Evolutionary conservation across 2,113 vertebrate species (phyloP).

Genomic region (Salminus brasiliensis): DNA sequence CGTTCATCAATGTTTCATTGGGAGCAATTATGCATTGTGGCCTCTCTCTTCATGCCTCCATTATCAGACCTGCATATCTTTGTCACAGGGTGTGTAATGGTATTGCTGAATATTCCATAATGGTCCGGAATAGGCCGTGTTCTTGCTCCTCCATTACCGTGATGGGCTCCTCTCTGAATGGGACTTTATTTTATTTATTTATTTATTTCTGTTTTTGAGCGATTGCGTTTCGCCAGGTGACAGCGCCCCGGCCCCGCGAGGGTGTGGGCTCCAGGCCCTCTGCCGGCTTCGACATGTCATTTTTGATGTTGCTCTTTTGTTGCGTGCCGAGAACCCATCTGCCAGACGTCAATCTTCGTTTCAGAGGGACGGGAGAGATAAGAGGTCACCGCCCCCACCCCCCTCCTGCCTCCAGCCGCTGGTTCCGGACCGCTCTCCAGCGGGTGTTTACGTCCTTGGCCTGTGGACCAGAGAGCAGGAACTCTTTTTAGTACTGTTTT

Average conservation of each 20-base stretch:
- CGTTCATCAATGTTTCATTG: conserved; percentile 81
- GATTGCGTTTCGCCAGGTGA: conserved; percentile 62
- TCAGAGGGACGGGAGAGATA: neutral
- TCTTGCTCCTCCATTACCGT: conserved; percentile 61
- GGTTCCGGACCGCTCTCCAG: neutral
- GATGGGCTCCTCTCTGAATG: conserved; percentile 57
- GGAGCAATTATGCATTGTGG: conserved; percentile 77
- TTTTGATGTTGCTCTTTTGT: conserved; percentile 48
- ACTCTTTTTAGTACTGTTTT: too few species aligned
- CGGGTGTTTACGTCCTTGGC: neutral
- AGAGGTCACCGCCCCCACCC: neutral
- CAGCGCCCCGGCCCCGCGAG: conserved; percentile 7
- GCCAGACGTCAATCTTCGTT: conserved; percentile 51
- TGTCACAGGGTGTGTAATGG: conserved; percentile 72
- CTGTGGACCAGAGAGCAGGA: neutral
- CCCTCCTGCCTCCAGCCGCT: neutral
- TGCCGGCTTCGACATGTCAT: conserved; percentile 21
- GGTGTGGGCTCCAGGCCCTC: neutral
- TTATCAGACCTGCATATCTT: conserved; percentile 71
- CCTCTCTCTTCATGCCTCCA: conserved; percentile 66
- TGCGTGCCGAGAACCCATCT: conserved; percentile 56
- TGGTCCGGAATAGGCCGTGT: conserved; percentile 54
- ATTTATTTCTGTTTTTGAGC: conserved; percentile 42
- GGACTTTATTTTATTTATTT: conserved; percentile 22
- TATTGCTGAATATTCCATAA: conserved; percentile 75